phyloP scores from a whole-genome alignment of 2,797 vertebrate species.

The Myotis findleyi region DNA sequence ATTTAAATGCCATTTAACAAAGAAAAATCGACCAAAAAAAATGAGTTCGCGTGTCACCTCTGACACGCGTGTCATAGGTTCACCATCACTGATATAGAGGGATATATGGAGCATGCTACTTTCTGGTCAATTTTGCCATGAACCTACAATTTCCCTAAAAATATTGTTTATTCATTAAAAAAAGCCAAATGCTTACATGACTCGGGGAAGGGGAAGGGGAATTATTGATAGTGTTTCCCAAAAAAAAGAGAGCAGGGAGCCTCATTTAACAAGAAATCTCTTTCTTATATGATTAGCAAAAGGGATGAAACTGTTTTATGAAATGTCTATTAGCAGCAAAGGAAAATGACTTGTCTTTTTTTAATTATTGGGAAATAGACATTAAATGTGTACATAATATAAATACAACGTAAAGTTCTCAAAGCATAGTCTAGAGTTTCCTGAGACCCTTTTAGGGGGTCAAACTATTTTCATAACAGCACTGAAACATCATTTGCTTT shows the following conservation, averaged over 20 bases:
- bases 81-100: neutral
- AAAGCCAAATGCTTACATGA: neutral
- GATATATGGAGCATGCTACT: neutral
- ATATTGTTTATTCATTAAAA: neutral
- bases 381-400: neutral
- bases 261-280: neutral
- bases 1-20: too few species aligned
- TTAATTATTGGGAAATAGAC: neutral
- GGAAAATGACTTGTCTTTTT: neutral
- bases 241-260: neutral
- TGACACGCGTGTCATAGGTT: too few species aligned
- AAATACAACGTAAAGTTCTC: slow-evolving; percentile 4
- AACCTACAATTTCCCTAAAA: neutral
- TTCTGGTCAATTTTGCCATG: neutral
- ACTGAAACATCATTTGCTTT: neutral
- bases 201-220: neutral
- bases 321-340: neutral
- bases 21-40: too few species aligned
- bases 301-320: neutral
- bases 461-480: neutral
- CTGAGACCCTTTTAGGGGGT: neutral
- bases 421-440: neutral
- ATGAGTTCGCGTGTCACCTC: too few species aligned
- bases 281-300: neutral
- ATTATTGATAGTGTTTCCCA: neutral